phyloP scores from a whole-genome alignment of 2,113 vertebrate genomes.

The Petrocephalus zakoni region DNA sequence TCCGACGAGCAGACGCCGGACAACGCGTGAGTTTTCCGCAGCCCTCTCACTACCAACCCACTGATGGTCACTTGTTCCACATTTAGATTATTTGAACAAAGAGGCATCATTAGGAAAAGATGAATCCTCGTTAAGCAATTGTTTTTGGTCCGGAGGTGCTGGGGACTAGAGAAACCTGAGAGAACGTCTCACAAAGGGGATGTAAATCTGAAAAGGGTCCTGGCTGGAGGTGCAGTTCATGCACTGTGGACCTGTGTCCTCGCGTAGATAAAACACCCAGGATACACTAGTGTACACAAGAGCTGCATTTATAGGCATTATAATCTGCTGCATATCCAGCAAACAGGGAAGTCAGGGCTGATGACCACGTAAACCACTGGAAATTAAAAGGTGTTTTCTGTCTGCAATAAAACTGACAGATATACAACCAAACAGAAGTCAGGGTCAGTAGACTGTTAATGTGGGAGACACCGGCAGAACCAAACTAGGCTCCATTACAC shows the following conservation, averaged over 20 bases:
- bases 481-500: not conserved
- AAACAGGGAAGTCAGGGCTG: not conserved
- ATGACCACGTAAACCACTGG: not conserved
- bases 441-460: not conserved
- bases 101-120: not conserved
- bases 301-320: not conserved
- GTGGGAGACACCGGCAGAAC: not conserved
- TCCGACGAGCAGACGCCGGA: conserved; percentile 85
- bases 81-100: not conserved
- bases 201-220: not conserved
- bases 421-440: not conserved
- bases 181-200: not conserved
- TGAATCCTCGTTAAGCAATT: not conserved
- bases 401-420: not conserved
- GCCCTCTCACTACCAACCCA: not conserved
- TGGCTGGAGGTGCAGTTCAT: not conserved
- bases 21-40: conserved; percentile 73
- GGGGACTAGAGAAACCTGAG: not conserved
- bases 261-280: too few species aligned
- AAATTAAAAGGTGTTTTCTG: not conserved
- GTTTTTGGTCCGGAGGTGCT: not conserved
- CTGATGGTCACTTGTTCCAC: not conserved
- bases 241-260: not conserved
- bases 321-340: not conserved
- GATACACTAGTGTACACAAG: not conserved